Evolutionary conservation across 2,113 vertebrate genomes (phyloP).

Genomic region (Noctilio leporinus): DNA sequence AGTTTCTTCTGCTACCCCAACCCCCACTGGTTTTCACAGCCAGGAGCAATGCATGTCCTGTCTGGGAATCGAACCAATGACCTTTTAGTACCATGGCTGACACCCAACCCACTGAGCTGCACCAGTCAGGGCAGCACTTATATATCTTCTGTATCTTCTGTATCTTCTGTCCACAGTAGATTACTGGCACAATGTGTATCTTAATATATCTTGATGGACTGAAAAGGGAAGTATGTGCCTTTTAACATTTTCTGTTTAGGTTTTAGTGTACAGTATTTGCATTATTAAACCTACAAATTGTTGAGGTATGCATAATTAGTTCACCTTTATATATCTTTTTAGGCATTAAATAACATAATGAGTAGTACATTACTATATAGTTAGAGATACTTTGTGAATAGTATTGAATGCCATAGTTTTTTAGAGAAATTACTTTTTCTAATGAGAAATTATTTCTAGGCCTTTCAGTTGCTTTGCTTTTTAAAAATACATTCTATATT

Average conservation of each 20-base stretch:
- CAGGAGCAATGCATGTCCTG: no score
- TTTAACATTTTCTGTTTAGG: neutral
- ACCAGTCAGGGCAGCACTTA: neutral
- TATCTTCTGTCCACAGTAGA: neutral
- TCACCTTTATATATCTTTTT: neutral
- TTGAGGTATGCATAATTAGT: neutral
- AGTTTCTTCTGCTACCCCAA: no score
- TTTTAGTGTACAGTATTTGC: neutral
- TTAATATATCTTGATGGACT: neutral
- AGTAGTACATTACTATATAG: neutral
- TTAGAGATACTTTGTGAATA: neutral
- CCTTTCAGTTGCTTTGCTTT: neutral
- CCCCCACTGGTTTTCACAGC: no score
- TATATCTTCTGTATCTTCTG: neutral
- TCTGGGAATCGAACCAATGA: no score
- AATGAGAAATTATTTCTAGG: conserved; percentile 4
- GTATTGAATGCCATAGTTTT: neutral
- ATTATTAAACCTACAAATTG: neutral
- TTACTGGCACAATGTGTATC: neutral
- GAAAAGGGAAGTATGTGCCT: neutral
- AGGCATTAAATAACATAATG: neutral
- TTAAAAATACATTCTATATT: neutral
- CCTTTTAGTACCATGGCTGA: no score
- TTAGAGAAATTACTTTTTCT: neutral
- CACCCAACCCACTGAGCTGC: no score